Conservation (phyloP, 2,888 invertebrate species). For the Augochlorella aurata region DNA sequence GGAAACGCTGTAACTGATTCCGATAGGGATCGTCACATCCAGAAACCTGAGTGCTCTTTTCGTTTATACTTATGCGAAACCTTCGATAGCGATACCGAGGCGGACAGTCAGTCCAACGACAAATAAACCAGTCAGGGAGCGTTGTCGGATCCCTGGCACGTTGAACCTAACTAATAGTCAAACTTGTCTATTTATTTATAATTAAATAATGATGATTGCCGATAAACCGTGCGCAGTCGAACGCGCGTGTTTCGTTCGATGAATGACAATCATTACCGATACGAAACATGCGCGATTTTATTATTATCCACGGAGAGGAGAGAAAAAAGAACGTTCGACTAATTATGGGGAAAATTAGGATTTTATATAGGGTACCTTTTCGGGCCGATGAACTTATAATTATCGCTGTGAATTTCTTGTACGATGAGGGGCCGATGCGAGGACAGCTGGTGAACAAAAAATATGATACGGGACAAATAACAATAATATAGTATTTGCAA, state of each 20-base stretch:
- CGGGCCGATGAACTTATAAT: slow-evolving; percentile 7
- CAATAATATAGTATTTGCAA: slow-evolving; percentile 38
- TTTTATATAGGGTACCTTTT: slow-evolving; percentile 29
- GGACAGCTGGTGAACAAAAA: slow-evolving; percentile 12
- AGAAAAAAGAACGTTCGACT: not conserved
- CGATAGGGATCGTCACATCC: not conserved
- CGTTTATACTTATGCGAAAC: not conserved
- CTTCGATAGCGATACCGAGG: not conserved
- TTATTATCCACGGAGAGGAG: not conserved
- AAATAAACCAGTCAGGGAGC: slow-evolving; percentile 7
- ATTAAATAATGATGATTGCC: slow-evolving; percentile 20
- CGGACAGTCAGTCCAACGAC: slow-evolving; percentile 13
- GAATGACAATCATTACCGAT: not conserved
- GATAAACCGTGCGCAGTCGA: slow-evolving; percentile 3
- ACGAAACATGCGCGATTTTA: not conserved
- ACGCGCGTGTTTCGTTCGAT: slow-evolving; percentile 18
- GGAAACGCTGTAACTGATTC: not conserved
- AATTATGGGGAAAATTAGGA: slow-evolving; percentile 3
- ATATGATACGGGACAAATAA: slow-evolving; percentile 5
- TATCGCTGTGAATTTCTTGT: slow-evolving; percentile 18
- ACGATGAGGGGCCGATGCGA: not conserved
- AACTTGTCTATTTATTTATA: slow-evolving; percentile 40
- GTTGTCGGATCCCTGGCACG: slow-evolving; percentile 11
- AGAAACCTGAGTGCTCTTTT: not conserved
- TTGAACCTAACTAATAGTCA: slow-evolving; percentile 13